phyloP scores from a whole-genome alignment of 1,140 invertebrate species.

The Paracyclopina nana region DNA sequence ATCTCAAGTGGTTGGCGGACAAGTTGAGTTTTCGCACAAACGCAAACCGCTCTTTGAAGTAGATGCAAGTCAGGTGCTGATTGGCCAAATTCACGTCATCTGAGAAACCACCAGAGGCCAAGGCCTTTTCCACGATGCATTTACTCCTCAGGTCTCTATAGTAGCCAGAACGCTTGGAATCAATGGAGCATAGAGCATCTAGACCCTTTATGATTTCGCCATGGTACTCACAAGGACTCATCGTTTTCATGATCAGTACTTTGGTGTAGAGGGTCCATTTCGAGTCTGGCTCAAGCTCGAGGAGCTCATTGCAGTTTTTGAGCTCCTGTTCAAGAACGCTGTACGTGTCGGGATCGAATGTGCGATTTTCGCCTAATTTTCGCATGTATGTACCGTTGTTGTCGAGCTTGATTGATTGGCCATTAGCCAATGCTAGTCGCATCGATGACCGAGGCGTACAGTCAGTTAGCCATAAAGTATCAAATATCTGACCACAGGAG shows the following conservation, averaged over 20 bases:
- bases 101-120: not conserved
- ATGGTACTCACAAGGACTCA: not conserved
- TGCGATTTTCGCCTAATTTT: too few relatives aligned
- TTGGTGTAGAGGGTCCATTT: constrained; percentile 9
- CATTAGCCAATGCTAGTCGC: too few relatives aligned
- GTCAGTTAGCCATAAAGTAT: too few relatives aligned
- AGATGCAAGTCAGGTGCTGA: too few relatives aligned
- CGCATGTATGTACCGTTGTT: too few relatives aligned
- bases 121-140: not conserved
- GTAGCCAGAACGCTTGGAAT: not conserved
- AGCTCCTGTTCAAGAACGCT: not conserved
- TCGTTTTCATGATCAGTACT: not conserved
- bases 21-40: too few relatives aligned
- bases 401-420: too few relatives aligned
- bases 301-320: not conserved
- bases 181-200: not conserved
- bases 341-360: not conserved
- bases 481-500: too few relatives aligned
- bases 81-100: too few relatives aligned
- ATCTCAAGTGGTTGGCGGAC: too few relatives aligned
- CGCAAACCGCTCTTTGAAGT: too few relatives aligned
- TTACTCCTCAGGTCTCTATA: constrained; percentile 1
- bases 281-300: constrained; percentile 14
- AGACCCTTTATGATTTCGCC: not conserved
- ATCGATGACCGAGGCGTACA: too few relatives aligned